Conservation (phyloP, 2,113 vertebrate genomes). For the Pygathrix nemaeus region DNA sequence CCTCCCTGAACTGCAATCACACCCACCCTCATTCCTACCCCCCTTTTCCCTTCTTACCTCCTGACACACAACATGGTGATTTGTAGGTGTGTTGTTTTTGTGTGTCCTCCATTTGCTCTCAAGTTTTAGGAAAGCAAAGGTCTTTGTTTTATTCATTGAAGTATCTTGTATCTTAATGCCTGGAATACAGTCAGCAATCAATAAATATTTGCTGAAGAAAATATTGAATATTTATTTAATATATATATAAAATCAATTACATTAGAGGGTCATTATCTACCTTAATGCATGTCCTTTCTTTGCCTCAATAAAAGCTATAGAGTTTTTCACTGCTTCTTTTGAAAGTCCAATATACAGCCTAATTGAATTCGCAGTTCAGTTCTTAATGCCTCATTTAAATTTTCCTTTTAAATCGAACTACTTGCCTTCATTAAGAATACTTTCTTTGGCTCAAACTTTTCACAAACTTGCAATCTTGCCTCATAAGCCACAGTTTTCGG, state of each 20-base stretch:
- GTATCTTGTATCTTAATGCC: background rate
- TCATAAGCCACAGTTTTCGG: slow-evolving; percentile 34
- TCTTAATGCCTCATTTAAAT: slow-evolving; percentile 35
- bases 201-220: background rate
- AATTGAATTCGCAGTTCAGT: background rate
- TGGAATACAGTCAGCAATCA: background rate
- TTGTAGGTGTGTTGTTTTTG: background rate
- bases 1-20: background rate
- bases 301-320: slow-evolving; percentile 28
- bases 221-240: background rate
- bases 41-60: background rate
- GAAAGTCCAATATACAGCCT: background rate
- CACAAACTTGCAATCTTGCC: background rate
- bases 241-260: background rate
- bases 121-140: background rate
- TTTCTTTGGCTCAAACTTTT: slow-evolving; percentile 45
- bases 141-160: background rate
- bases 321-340: slow-evolving; percentile 2
- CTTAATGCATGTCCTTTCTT: slow-evolving; percentile 30
- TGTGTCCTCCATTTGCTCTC: background rate
- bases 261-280: slow-evolving; percentile 19
- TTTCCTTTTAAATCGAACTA: slow-evolving; percentile 53
- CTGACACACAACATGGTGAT: background rate
- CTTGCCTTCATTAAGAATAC: slow-evolving; percentile 44
- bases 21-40: background rate